Conservation (phyloP, 2,113 vertebrate species). For the Ammodytes marinus region DNA sequence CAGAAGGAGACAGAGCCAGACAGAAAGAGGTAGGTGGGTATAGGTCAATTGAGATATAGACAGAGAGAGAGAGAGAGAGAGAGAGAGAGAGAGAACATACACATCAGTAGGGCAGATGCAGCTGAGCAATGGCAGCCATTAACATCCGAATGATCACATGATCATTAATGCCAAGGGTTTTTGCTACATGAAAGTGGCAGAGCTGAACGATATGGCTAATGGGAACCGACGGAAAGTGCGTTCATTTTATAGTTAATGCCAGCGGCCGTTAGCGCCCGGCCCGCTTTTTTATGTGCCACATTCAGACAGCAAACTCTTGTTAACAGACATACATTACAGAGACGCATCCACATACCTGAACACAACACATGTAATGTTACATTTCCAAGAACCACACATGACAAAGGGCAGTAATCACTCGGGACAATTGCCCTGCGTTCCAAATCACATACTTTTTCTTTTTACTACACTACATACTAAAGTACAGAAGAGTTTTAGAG, state of each 20-base stretch:
- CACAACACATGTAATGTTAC: slow-evolving; percentile 29
- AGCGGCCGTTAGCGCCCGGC: slow-evolving; percentile 44
- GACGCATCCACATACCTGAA: slow-evolving; percentile 32
- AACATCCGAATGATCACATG: slow-evolving; percentile 80
- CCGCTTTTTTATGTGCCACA: slow-evolving; percentile 32
- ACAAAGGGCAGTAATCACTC: slow-evolving; percentile 22
- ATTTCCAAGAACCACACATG: slow-evolving; percentile 27
- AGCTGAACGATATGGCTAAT: slow-evolving; percentile 69
- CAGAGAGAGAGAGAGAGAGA: slow-evolving; percentile 63
- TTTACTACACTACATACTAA: too few relatives aligned
- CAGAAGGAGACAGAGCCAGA: slow-evolving; percentile 91
- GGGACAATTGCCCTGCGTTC: not conserved
- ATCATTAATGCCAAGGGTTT: slow-evolving; percentile 64
- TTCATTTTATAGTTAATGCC: slow-evolving; percentile 54
- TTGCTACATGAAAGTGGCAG: slow-evolving; percentile 57
- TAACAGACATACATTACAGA: slow-evolving; percentile 41
- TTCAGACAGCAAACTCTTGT: slow-evolving; percentile 36
- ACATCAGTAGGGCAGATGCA: slow-evolving; percentile 95
- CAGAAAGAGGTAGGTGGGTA: slow-evolving; percentile 15
- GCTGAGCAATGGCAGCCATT: slow-evolving; percentile 87
- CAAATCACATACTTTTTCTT: too few relatives aligned
- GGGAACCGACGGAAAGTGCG: slow-evolving; percentile 54
- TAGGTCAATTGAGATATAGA: slow-evolving; percentile 21
- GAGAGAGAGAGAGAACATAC: slow-evolving; percentile 83
- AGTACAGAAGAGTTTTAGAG: too few relatives aligned